These are phyloP conservation scores for Setophaga petechia DNA, from an alignment of 2,113 vertebrate species.

Conservation along the genomic window DNA sequence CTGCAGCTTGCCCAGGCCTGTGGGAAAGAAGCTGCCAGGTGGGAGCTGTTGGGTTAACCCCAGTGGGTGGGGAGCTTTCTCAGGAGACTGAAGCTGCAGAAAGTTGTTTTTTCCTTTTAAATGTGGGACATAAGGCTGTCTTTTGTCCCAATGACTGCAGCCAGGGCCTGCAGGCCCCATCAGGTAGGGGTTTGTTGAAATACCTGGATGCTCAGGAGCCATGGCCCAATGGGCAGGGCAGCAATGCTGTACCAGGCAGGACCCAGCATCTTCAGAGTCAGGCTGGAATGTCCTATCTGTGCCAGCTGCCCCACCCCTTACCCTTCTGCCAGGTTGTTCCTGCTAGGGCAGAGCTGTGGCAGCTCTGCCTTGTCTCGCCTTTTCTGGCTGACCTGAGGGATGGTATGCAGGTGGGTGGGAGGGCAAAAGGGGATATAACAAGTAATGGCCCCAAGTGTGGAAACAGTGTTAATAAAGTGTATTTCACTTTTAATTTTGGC, in stretches of 20 bases:
- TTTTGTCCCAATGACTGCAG: not conserved
- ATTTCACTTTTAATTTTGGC: conserved; percentile 90
- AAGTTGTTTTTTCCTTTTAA: not conserved
- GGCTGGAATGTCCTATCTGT: rapidly evolving
- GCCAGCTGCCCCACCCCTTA: rapidly evolving
- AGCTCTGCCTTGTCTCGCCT: not conserved
- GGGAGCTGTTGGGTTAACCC: not conserved
- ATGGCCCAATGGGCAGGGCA: not conserved
- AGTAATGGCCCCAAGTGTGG: conserved; percentile 70
- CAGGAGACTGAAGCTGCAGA: not conserved
- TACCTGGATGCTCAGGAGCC: not conserved
- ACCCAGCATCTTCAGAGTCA: not conserved
- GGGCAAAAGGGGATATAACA: conserved; percentile 45
- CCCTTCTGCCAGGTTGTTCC: not conserved
- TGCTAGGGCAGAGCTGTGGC: not conserved
- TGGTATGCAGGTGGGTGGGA: not conserved
- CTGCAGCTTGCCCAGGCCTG: not conserved
- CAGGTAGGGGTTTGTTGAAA: not conserved
- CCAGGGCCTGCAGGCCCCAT: not conserved
- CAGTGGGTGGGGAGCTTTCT: not conserved
- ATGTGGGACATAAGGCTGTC: not conserved
- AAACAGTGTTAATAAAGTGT: conserved; percentile 81
- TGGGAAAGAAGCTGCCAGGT: not conserved
- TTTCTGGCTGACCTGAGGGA: not conserved
- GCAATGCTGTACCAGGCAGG: not conserved